Conservation (phyloP, 2,797 vertebrate genomes). For the Psittacula derbiana region DNA sequence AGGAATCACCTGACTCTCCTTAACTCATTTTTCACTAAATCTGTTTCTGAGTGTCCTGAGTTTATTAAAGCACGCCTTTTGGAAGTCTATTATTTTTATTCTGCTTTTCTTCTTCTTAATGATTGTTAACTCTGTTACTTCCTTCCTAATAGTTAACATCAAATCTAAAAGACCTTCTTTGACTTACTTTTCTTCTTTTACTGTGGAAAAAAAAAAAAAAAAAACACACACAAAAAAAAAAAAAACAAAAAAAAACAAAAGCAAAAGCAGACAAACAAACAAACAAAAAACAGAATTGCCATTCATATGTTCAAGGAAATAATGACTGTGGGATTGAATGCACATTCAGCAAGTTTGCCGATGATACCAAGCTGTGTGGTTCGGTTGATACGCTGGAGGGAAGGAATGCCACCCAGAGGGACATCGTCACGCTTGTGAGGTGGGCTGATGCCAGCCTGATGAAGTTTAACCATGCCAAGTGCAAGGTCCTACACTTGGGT, state of each 20-base stretch:
- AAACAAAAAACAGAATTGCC: neutral
- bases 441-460: no score
- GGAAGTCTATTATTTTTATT: neutral
- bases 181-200: neutral
- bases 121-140: neutral
- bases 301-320: neutral
- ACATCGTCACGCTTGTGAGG: no score
- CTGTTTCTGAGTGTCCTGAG: neutral
- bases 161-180: neutral
- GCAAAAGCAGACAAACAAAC: no score
- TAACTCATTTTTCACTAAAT: neutral
- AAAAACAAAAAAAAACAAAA: no score
- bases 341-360: no score
- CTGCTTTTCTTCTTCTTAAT: neutral
- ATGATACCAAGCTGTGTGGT: no score
- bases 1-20: neutral
- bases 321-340: neutral
- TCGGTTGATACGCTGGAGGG: no score
- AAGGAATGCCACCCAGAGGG: no score
- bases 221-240: no score
- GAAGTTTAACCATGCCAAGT: no score
- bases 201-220: no score
- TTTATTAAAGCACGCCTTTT: neutral
- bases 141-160: neutral
- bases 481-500: no score